phyloP scores from a whole-genome alignment of 2,113 vertebrate species.

The Anguilla japonica region DNA sequence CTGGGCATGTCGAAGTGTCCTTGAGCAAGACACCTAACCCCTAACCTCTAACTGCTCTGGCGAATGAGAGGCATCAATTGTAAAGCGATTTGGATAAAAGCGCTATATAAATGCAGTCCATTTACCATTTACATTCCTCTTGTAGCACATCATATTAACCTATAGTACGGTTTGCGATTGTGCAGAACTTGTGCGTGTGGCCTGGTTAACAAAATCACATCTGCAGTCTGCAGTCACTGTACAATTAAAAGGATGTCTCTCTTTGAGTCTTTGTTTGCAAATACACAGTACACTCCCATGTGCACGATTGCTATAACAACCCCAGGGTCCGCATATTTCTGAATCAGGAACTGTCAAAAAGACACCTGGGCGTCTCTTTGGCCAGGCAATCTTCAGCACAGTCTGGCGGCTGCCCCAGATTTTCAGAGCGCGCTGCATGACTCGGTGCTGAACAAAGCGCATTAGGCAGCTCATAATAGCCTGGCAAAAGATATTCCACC shows the following conservation, averaged over 20 bases:
- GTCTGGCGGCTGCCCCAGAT: neutral
- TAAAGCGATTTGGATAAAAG: too few relatives aligned
- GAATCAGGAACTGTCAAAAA: neutral
- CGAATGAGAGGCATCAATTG: too few relatives aligned
- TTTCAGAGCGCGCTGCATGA: neutral
- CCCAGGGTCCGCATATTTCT: neutral
- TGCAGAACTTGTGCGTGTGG: neutral
- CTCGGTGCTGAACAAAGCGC: neutral
- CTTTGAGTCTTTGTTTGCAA: neutral
- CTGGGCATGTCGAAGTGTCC: too few relatives aligned
- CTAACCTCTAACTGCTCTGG: too few relatives aligned
- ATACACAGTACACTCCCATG: neutral
- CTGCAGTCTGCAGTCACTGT: too few relatives aligned
- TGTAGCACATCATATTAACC: neutral
- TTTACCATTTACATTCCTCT: too few relatives aligned
- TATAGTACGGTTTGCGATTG: neutral
- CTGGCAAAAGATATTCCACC: neutral
- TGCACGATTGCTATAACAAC: neutral
- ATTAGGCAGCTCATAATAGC: neutral
- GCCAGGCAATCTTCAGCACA: neutral
- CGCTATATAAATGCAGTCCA: too few relatives aligned
- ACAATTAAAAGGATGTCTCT: neutral
- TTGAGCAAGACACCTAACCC: too few relatives aligned
- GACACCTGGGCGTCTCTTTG: neutral
- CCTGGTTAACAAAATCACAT: too few relatives aligned